Evolutionary conservation across 1,140 invertebrate genomes (phyloP).

Genomic region (Aphis craccivora): DNA sequence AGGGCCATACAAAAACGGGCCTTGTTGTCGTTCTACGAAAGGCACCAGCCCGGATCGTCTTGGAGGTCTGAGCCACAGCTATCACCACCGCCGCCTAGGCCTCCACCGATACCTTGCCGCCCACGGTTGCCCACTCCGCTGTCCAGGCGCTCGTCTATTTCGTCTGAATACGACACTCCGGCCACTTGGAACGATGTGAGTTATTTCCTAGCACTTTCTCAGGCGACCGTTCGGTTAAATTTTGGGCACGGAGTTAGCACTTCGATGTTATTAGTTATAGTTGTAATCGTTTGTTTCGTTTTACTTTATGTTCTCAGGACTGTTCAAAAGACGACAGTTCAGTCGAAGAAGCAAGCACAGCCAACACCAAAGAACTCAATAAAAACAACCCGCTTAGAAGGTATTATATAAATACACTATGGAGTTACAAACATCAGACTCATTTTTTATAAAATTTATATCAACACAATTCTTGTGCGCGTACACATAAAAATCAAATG

Average conservation of each 20-base stretch:
- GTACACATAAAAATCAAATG: neutral
- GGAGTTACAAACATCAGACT: neutral
- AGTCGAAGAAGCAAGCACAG: neutral
- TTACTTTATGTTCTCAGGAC: neutral
- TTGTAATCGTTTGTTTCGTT: neutral
- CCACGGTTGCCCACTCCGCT: conserved; percentile 68
- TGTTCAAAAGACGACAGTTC: conserved; percentile 45
- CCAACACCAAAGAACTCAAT: conserved; percentile 36
- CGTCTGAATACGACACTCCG: conserved; percentile 72
- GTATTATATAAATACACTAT: neutral
- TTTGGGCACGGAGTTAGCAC: neutral
- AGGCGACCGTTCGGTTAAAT: neutral
- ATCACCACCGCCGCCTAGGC: conserved; percentile 60
- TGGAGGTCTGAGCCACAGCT: conserved; percentile 73
- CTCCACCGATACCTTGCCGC: conserved; percentile 67
- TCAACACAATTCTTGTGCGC: neutral
- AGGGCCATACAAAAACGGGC: conserved; percentile 90
- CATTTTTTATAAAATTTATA: neutral
- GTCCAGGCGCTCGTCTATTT: conserved; percentile 72
- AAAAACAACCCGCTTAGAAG: conserved; percentile 47
- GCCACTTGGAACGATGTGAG: conserved; percentile 61
- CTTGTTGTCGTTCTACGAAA: conserved; percentile 82
- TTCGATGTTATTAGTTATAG: too few species aligned
- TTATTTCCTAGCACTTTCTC: neutral
- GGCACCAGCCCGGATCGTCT: conserved; percentile 70